A percentile compares a stretch with the other conserved stretches of the same genome.
Evolutionary conservation across 1,140 invertebrate genomes (phyloP).

Genomic region (Metopolophium dirhodum): DNA sequence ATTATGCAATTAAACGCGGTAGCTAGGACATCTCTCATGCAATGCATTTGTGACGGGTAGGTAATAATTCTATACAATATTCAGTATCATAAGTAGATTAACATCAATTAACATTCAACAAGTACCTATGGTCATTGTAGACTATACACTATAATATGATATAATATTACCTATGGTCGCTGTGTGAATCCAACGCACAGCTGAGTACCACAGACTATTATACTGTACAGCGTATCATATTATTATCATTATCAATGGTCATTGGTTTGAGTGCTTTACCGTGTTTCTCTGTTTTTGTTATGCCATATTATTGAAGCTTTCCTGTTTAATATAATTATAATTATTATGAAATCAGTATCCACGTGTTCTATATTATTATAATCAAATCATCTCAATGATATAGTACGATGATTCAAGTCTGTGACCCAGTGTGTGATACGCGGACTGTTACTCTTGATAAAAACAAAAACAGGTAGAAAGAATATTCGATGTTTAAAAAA

Average conservation of each 20-base stretch:
- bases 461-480: background rate
- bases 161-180: background rate
- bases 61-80: background rate
- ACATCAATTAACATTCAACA: background rate
- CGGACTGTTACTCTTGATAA: background rate
- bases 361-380: no score
- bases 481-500: background rate
- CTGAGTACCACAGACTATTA: background rate
- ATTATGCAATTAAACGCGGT: no score
- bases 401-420: no score
- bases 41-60: background rate
- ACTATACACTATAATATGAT: no score
- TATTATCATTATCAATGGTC: background rate
- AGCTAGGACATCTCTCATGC: background rate
- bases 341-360: no score
- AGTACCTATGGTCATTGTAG: no score
- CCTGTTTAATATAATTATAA: no score
- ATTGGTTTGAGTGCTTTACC: background rate
- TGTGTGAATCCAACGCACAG: background rate
- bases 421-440: background rate
- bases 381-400: no score
- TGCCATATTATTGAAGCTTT: no score
- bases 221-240: no score
- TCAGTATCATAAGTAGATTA: background rate
- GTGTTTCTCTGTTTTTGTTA: background rate